Evolutionary conservation across 2,888 invertebrate genomes (phyloP).

Genomic region (Spisula solida): DNA sequence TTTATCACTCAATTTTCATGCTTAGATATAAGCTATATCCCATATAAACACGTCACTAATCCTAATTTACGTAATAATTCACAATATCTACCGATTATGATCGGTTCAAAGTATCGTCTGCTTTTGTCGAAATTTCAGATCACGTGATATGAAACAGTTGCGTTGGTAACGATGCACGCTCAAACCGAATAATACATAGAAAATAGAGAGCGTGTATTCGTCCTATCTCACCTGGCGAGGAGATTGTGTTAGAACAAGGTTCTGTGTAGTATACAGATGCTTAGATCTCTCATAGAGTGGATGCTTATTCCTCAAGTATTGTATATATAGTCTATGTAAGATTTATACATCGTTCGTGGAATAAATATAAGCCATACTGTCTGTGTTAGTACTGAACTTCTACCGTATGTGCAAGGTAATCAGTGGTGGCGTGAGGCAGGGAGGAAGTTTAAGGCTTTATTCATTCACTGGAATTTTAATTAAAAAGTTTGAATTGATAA

Average conservation of each 20-base stretch:
- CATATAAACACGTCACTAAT: background rate
- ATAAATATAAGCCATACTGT: background rate
- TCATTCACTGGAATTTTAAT: background rate
- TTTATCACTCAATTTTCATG: background rate
- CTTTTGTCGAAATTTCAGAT: conserved; percentile 28
- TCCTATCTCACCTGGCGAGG: background rate
- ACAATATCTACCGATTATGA: background rate
- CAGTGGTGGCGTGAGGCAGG: background rate
- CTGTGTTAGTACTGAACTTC: background rate
- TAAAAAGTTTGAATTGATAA: background rate
- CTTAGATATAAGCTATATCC: background rate
- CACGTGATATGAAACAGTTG: conserved; percentile 47
- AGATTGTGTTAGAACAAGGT: background rate
- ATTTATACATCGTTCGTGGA: background rate
- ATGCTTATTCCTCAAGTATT: conserved; percentile 1
- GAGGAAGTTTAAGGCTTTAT: background rate
- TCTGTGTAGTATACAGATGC: background rate
- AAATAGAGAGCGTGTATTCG: background rate
- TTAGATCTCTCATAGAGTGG: background rate
- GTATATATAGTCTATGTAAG: background rate
- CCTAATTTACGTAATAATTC: conserved; percentile 20
- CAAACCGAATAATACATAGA: background rate
- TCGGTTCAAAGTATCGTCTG: conserved; percentile 29
- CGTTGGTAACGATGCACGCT: conserved; percentile 48
- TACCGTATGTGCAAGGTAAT: background rate